These are phyloP conservation scores for Tachysurus fulvidraco DNA, from an alignment of 2,113 vertebrate genomes.

Conservation along the genomic window DNA sequence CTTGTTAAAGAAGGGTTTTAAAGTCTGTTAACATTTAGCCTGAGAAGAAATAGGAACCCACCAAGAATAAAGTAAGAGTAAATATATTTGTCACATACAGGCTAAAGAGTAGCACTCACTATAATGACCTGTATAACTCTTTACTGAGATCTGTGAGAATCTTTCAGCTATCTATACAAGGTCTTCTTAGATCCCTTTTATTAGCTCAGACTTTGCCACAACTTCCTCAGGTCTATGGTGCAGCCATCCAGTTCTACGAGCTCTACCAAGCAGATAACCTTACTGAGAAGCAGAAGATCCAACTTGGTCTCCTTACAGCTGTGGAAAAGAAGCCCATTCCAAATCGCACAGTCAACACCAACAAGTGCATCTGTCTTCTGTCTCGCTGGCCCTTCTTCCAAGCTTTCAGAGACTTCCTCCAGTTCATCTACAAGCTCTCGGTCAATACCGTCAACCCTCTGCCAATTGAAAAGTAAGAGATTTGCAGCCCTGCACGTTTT, in stretches of 20 bases:
- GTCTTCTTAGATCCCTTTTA: not conserved
- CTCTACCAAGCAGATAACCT: conserved; percentile 82
- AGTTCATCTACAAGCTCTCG: conserved; percentile 96
- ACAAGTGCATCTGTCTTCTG: conserved; percentile 97
- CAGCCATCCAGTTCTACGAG: conserved; percentile 98
- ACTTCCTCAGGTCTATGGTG: conserved; percentile 88
- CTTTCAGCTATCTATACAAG: not conserved
- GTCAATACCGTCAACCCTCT: conserved; percentile 93
- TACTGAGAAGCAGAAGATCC: conserved; percentile 89
- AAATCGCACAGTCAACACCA: conserved; percentile 87
- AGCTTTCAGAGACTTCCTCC: conserved; percentile 93
- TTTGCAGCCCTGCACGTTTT: not conserved
- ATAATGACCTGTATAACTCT: not conserved
- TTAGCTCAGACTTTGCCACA: not conserved
- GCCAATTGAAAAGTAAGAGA: conserved; percentile 94
- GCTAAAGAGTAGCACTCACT: too few relatives aligned
- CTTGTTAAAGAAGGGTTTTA: not conserved
- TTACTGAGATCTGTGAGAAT: not conserved
- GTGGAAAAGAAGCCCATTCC: conserved; percentile 88
- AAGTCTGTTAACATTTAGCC: too few relatives aligned
- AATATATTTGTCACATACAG: not conserved
- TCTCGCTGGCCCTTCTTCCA: conserved; percentile 99
- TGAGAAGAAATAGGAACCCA: not conserved
- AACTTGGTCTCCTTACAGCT: conserved; percentile 87
- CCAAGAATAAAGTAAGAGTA: not conserved